Evolutionary conservation across 2,797 vertebrate genomes (phyloP).

Genomic region (Nannoperca obscura): DNA sequence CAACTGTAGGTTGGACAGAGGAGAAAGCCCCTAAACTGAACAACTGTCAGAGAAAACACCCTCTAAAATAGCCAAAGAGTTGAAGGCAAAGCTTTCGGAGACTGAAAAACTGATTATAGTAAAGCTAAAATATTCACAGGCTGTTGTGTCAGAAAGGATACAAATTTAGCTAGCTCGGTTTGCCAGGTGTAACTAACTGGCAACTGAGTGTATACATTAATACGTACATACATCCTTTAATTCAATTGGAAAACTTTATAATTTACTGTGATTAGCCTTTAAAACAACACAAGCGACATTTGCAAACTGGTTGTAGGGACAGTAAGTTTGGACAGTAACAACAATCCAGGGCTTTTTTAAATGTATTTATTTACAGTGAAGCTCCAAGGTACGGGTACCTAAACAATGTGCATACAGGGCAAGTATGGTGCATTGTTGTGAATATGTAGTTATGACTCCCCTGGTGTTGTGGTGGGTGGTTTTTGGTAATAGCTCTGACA

Average conservation of each 20-base stretch:
- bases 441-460: conserved; percentile 19
- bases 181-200: background rate
- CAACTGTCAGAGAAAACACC: background rate
- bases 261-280: background rate
- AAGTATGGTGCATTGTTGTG: background rate
- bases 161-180: background rate
- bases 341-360: background rate
- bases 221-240: background rate
- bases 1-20: conserved; percentile 7
- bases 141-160: background rate
- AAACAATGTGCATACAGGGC: background rate
- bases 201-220: background rate
- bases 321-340: background rate
- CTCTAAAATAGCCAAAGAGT: background rate
- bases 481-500: conserved; percentile 31
- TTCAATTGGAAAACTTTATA: background rate
- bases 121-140: background rate
- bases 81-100: background rate
- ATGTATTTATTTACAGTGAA: background rate
- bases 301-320: background rate
- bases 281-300: background rate
- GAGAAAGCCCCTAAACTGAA: background rate
- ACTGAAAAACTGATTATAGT: background rate
- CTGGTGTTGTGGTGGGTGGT: conserved; percentile 1
- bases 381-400: background rate